A percentile compares a stretch with the other conserved stretches of the same genome.
Evolutionary conservation across 1,140 invertebrate genomes (phyloP).

Genomic region (Anastrepha ludens): DNA sequence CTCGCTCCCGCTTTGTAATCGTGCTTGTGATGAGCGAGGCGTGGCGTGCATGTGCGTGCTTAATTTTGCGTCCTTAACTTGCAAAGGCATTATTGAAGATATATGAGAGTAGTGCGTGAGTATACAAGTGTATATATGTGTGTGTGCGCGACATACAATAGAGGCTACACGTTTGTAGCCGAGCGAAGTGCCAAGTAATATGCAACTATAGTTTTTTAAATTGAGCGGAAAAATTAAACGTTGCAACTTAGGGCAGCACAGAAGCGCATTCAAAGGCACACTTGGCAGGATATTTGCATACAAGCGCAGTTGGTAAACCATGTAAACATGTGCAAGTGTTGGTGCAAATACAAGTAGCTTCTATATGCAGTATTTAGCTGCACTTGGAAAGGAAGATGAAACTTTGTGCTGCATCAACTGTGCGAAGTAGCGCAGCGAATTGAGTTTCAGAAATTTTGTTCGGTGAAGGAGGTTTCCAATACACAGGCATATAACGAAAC

Average conservation of each 20-base stretch:
- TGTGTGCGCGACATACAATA: not conserved
- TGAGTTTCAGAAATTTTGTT: too few relatives aligned
- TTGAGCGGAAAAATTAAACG: constrained; percentile 74
- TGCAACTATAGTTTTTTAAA: constrained; percentile 73
- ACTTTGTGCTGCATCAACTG: too few relatives aligned
- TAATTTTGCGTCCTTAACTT: constrained; percentile 29
- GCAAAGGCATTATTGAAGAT: constrained; percentile 30
- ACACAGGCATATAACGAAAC: too few relatives aligned
- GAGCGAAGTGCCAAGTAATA: constrained; percentile 15
- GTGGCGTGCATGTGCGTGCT: not conserved
- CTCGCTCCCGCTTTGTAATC: not conserved
- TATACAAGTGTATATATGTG: not conserved
- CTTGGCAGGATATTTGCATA: not conserved
- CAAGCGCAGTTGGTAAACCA: not conserved
- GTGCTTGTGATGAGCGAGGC: not conserved
- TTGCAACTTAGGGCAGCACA: constrained; percentile 67
- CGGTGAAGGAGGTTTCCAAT: too few relatives aligned
- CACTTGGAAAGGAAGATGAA: not conserved
- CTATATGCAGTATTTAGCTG: not conserved
- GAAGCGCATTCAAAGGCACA: not conserved
- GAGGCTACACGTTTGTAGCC: not conserved
- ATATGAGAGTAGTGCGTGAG: constrained; percentile 13
- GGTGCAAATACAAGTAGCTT: not conserved
- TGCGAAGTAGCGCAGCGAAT: too few relatives aligned
- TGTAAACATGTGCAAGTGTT: not conserved